Conservation (phyloP, 1,140 invertebrate genomes). For the Cepaea nemoralis region DNA sequence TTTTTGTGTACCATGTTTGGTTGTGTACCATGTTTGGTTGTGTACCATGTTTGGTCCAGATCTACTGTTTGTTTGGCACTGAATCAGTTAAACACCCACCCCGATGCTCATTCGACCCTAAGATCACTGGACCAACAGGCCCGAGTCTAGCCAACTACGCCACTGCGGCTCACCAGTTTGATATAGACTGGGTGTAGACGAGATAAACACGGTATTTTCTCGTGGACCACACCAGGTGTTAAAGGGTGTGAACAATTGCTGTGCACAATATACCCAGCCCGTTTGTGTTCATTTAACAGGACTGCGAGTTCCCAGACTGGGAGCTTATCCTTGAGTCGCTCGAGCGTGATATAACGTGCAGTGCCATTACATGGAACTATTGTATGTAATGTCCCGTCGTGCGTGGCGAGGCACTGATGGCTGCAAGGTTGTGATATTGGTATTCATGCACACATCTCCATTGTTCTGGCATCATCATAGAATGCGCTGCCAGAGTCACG, state of each 20-base stretch:
- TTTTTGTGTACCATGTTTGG: no score
- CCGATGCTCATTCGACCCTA: no score
- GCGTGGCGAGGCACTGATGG: neutral
- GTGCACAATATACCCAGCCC: neutral
- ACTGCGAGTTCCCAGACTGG: neutral
- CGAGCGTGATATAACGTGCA: neutral
- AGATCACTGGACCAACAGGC: no score
- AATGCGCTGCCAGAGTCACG: neutral
- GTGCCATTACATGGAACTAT: neutral
- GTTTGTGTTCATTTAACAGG: neutral
- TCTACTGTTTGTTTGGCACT: no score
- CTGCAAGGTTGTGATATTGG: neutral
- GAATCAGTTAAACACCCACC: no score
- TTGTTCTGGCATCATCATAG: neutral
- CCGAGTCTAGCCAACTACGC: no score
- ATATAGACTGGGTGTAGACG: constrained; percentile 5
- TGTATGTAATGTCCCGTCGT: neutral
- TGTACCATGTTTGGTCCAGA: no score
- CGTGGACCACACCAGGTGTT: neutral
- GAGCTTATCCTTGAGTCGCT: neutral
- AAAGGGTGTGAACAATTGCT: neutral
- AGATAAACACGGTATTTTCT: neutral
- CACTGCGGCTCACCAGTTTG: no score
- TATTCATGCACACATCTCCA: neutral
- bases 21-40: no score